A percentile compares a stretch with the other conserved stretches of the same genome.
Conservation (phyloP, 2,113 vertebrate genomes). For the Centropristis striata region DNA sequence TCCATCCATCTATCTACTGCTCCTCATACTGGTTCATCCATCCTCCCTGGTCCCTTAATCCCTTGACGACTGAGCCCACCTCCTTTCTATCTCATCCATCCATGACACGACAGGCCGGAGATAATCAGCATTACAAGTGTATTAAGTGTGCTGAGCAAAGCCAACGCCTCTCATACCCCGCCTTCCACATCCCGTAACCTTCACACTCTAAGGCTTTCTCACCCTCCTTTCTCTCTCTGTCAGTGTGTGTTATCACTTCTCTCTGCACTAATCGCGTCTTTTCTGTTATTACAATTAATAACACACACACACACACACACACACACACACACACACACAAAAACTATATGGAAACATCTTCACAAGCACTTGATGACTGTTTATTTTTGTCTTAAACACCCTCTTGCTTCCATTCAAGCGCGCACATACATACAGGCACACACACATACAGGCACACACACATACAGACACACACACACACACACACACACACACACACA, state of each 20-base stretch:
- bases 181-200: not conserved
- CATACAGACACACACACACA: not conserved
- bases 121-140: conserved; percentile 66
- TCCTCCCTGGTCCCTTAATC: conserved; percentile 37
- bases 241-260: conserved; percentile 18
- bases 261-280: not conserved
- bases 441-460: not conserved
- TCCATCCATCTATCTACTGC: conserved; percentile 1
- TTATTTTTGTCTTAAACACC: not conserved
- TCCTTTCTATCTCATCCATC: conserved; percentile 52
- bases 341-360: conserved; percentile 2
- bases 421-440: not conserved
- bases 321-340: conserved; percentile 17
- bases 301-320: conserved; percentile 2
- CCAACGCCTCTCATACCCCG: conserved; percentile 12
- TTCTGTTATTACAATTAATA: not conserved
- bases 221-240: not conserved
- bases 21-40: conserved; percentile 14
- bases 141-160: conserved; percentile 58
- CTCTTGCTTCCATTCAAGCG: too few relatives aligned
- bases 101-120: conserved; percentile 46
- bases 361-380: not conserved
- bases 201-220: not conserved
- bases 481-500: not conserved
- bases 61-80: conserved; percentile 21